Evolutionary conservation across 2,888 invertebrate genomes (phyloP), one percentile per base, ranked within the genome.

Genomic region (Dione juno): DNA sequence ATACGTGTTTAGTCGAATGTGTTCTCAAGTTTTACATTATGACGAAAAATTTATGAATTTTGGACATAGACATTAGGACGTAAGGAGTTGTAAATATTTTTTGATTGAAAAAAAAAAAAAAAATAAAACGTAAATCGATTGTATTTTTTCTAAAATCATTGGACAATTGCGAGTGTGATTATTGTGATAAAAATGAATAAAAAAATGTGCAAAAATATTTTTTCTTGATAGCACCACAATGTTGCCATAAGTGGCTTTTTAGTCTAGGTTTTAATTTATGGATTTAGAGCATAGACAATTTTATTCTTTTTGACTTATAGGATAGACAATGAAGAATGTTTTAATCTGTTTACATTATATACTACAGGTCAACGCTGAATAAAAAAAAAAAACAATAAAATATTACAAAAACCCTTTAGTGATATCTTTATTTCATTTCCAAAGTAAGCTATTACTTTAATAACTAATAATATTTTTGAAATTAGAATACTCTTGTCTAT

Each of bases 81-180:
- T 86, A 87, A 84, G 84, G 79, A 82, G 83, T 81, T 83, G 83
- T 82, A 81, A 78, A 81, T 81, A 81, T 79, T 80, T 80, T 79
- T 79, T 57, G 71, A 75, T 76, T 67, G 61, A 66, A 74, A 76
- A 77, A 75, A 75, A 61, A 75, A 75, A 61, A 77, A 76, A 75
- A 71, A 67, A 63, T 68, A 54, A 75, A 63, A 74, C 72, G 77
- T 72, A 77, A 77, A 80, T 80, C 70, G 75, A 80, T 63, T 80
- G 81, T 82, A 83, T 83, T 82, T 84, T 82, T 83, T 82, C 80
- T 80, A 82, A 80, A 81, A 80, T 78, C 59, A 77, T 78, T 77
- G 77, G 67, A 84, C 79, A 80, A 63, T 68, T 73, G 81, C 77
- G 78, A 79, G 77, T 79, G 77, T 81, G 81, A 68, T 53, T 81